A percentile compares a stretch with the other conserved stretches of the same genome.
These are phyloP conservation scores for Acipenser ruthenus DNA, from an alignment of 2,797 vertebrate species.

Conservation along the genomic window DNA sequence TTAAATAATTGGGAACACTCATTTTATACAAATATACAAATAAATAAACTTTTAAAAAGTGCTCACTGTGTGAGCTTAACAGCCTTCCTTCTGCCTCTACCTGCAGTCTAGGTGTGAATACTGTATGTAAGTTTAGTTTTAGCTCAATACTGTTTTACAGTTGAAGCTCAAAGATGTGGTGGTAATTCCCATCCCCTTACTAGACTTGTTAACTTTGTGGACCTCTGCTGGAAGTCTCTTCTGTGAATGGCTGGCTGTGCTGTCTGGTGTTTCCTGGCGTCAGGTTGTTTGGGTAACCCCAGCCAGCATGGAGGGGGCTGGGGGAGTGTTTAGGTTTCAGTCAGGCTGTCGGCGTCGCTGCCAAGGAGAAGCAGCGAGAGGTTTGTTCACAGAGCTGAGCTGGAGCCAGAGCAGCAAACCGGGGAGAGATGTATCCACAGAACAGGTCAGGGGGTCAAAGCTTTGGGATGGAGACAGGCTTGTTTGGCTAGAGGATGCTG, in stretches of 20 bases:
- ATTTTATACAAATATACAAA: no score
- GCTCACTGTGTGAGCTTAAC: no score
- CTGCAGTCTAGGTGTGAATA: no score
- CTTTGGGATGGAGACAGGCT: no score
- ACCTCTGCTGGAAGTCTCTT: slow-evolving; percentile 12
- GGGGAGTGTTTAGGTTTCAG: slow-evolving; percentile 18
- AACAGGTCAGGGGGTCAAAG: no score
- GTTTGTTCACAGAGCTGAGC: slow-evolving; percentile 14
- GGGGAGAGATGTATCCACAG: no score
- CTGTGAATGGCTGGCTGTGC: slow-evolving; percentile 11
- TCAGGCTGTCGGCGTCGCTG: slow-evolving; percentile 2
- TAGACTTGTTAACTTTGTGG: slow-evolving; percentile 12
- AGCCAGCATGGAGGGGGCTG: slow-evolving; percentile 10
- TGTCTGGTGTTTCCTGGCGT: slow-evolving; percentile 13
- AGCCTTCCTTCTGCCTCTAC: no score
- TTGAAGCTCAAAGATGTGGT: background rate
- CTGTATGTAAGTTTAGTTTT: no score
- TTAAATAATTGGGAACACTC: no score
- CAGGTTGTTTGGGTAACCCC: slow-evolving; percentile 21
- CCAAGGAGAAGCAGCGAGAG: background rate
- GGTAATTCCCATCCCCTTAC: slow-evolving; percentile 15
- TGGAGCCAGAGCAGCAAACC: no score
- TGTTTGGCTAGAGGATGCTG: no score
- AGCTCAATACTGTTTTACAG: background rate
- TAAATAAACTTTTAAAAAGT: no score